phyloP scores from a whole-genome alignment of 2,888 invertebrate genomes.

The Hirtodrosophila confusa region DNA sequence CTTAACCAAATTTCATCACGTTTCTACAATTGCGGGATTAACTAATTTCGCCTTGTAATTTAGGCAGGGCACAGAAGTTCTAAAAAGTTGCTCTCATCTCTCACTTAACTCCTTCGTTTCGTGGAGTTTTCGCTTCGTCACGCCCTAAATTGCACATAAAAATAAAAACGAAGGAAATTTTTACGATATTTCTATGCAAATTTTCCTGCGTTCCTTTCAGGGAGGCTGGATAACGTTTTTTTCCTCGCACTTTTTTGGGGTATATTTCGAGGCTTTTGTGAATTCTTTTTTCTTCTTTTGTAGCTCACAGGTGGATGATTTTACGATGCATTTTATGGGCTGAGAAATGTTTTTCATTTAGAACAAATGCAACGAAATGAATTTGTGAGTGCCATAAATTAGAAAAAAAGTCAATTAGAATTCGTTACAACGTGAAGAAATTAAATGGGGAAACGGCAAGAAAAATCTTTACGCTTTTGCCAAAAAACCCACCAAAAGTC shows the following conservation, averaged over 20 bases:
- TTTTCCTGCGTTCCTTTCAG: constrained; percentile 27
- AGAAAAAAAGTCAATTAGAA: constrained; percentile 62
- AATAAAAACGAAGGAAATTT: constrained; percentile 46
- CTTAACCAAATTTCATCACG: constrained; percentile 52
- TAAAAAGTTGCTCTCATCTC: constrained; percentile 41
- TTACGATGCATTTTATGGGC: constrained; percentile 69
- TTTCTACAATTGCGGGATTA: constrained; percentile 53
- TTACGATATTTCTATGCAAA: constrained; percentile 75
- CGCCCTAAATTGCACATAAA: constrained; percentile 62
- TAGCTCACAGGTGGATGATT: constrained; percentile 68
- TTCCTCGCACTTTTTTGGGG: constrained; percentile 20
- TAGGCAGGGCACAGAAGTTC: constrained; percentile 21
- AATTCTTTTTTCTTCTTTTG: constrained; percentile 6
- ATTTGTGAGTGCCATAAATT: constrained; percentile 49
- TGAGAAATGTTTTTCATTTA: constrained; percentile 59
- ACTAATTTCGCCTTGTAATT: constrained; percentile 62
- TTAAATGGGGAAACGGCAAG: background rate
- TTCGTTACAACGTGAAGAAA: constrained; percentile 43
- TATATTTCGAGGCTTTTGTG: constrained; percentile 20
- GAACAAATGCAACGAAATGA: constrained; percentile 55
- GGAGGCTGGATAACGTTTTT: constrained; percentile 16
- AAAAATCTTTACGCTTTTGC: constrained; percentile 6
- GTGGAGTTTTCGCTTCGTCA: constrained; percentile 55
- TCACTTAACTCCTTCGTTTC: constrained; percentile 53
- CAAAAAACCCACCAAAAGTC: background rate